Evolutionary conservation across 64 coral and sea anemone species (phyloP), one percentile per base, ranked within the genome.

Genomic region (Actinia equina): DNA sequence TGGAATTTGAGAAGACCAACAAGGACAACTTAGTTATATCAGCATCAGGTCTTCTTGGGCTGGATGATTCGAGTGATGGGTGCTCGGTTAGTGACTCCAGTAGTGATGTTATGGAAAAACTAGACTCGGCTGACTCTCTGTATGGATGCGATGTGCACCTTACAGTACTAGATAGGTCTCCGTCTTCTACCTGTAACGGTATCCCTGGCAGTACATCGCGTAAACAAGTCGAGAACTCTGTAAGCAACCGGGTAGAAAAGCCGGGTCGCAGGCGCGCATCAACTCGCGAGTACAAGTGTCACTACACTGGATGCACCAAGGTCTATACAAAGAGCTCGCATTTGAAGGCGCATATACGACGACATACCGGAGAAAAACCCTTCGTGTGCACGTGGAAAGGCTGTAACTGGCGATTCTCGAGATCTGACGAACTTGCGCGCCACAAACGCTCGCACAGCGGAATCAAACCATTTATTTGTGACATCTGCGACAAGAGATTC

Each of bases 371-470:
- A 69, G 94, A 97, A 44, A 97, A 97, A 22, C 94, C 94, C 1
- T 97, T 97, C 51, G 91, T 93, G 27, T 97, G 94, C 37, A 97
- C 94, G 4, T 97, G 94, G 94, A 97, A 97, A 76, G 94, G 94
- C 2, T 97, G 94, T 20, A 90, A 93, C 19, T 97, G 94, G 94
- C 89, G 92, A 44, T 97, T 97, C 79, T 97, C 94, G 17, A 86
- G 94, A 71, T 97, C 94, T 13, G 94, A 97, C 55, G 94, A 97
- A 84, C 85, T 97, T 16, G 94, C 94, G 44, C 88, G 94, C 4
- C 94, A 97, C 16, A 97, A 97, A 83, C 85, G 94, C 4, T 97
- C 94, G 0, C 94, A 97, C 85, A 97, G 94, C 46, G 94, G 94
- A 42, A 88, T 97, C 23, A 97, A 97, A 16, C 94, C 94, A 49